A percentile compares a stretch with the other conserved stretches of the same genome.
Evolutionary conservation across 2,888 invertebrate species (phyloP).

Genomic region (Conus canariensis): DNA sequence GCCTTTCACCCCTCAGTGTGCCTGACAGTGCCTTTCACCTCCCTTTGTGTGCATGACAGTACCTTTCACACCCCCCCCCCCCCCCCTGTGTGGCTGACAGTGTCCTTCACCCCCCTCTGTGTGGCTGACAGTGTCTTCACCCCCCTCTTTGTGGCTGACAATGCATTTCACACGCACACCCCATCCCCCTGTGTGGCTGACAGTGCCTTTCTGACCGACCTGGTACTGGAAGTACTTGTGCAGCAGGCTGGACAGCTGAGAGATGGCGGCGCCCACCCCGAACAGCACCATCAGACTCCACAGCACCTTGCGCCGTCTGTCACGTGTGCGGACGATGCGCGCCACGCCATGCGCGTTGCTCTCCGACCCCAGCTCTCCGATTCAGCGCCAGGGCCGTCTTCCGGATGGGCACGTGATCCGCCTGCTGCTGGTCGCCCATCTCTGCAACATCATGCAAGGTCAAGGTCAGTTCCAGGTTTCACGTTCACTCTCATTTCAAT

Average conservation of each 20-base stretch:
- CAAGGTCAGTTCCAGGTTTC: neutral
- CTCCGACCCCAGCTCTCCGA: constrained; percentile 67
- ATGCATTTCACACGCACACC: too few relatives aligned
- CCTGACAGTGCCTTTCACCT: too few relatives aligned
- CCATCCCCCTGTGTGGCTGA: too few relatives aligned
- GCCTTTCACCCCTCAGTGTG: too few relatives aligned
- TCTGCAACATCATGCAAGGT: neutral
- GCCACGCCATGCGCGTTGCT: constrained; percentile 71
- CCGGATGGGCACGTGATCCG: constrained; percentile 24
- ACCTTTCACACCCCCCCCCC: too few relatives aligned
- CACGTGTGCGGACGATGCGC: constrained; percentile 63
- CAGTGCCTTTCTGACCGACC: neutral
- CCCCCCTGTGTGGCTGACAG: too few relatives aligned
- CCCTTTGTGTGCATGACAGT: too few relatives aligned
- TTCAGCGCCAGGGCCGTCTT: constrained; percentile 61
- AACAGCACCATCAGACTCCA: constrained; percentile 67
- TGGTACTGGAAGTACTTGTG: constrained; percentile 65
- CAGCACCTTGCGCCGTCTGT: constrained; percentile 61
- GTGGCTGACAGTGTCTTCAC: too few relatives aligned
- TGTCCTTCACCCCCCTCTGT: too few relatives aligned
- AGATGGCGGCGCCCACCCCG: constrained; percentile 67
- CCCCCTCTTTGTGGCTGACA: too few relatives aligned
- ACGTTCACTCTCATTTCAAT: too few relatives aligned
- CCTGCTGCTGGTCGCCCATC: neutral
- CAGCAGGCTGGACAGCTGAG: constrained; percentile 66